phyloP scores from a whole-genome alignment of 2,113 vertebrate genomes.

The Scartelaos histophorus region DNA sequence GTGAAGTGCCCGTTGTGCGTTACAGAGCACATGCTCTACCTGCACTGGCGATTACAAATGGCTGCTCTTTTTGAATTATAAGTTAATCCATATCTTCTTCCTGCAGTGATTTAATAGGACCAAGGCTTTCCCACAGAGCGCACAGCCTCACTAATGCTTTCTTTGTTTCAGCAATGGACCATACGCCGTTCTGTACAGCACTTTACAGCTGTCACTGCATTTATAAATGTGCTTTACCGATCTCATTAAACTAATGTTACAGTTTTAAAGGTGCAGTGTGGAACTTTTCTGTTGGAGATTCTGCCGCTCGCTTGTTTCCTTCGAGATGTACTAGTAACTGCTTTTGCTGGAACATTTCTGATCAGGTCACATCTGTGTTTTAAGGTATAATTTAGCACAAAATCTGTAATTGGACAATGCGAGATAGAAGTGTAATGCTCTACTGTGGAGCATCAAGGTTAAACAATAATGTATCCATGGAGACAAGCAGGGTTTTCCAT shows the following conservation, averaged over 20 bases:
- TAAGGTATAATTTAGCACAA: no score
- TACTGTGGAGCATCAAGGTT: no score
- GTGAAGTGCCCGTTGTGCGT: not conserved
- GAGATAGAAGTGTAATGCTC: no score
- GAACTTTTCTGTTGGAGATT: no score
- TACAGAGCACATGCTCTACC: not conserved
- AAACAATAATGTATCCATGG: no score
- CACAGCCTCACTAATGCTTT: not conserved
- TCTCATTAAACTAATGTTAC: not conserved
- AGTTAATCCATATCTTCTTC: slow-evolving; percentile 9
- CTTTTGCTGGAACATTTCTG: no score
- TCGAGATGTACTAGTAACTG: no score
- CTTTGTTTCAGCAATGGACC: slow-evolving; percentile 19
- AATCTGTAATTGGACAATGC: no score
- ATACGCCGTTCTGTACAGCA: not conserved
- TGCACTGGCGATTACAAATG: not conserved
- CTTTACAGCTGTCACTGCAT: not conserved
- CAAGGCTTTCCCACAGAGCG: not conserved
- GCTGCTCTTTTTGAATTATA: not conserved
- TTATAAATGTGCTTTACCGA: not conserved
- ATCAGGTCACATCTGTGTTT: no score
- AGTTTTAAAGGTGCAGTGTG: no score
- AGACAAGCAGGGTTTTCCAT: no score
- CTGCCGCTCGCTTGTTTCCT: no score
- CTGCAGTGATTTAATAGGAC: not conserved